A percentile compares a stretch with the other conserved stretches of the same genome.
Evolutionary conservation across 2,113 vertebrate species (phyloP).

Genomic region (Saccopteryx bilineata): DNA sequence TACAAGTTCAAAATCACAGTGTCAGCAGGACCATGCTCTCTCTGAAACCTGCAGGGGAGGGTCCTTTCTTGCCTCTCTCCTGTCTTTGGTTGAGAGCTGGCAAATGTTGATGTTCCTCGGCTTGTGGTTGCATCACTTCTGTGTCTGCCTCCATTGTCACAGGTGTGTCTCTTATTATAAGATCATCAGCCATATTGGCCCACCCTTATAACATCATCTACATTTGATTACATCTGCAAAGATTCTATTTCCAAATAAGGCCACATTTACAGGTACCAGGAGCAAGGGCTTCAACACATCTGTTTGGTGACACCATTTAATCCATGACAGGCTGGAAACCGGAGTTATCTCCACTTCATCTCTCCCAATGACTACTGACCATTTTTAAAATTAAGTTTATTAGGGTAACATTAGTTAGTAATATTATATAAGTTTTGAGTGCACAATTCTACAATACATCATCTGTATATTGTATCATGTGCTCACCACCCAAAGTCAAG

Average conservation of each 20-base stretch:
- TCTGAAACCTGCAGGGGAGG: neutral
- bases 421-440: neutral
- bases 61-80: neutral
- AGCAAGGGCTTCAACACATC: neutral
- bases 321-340: neutral
- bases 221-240: neutral
- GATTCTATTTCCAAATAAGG: neutral
- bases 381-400: neutral
- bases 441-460: neutral
- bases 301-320: neutral
- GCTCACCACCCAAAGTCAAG: neutral
- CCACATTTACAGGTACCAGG: neutral
- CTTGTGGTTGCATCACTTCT: neutral
- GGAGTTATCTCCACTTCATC: neutral
- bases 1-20: neutral
- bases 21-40: rapidly evolving
- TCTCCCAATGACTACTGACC: neutral
- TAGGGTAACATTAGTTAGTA: neutral
- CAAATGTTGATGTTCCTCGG: neutral
- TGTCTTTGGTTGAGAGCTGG: too few relatives aligned
- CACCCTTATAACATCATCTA: neutral
- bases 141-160: neutral
- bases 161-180: neutral
- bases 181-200: neutral
- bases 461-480: neutral